phyloP scores from a whole-genome alignment of 2,797 vertebrate species.

The Australoheros facetus region DNA sequence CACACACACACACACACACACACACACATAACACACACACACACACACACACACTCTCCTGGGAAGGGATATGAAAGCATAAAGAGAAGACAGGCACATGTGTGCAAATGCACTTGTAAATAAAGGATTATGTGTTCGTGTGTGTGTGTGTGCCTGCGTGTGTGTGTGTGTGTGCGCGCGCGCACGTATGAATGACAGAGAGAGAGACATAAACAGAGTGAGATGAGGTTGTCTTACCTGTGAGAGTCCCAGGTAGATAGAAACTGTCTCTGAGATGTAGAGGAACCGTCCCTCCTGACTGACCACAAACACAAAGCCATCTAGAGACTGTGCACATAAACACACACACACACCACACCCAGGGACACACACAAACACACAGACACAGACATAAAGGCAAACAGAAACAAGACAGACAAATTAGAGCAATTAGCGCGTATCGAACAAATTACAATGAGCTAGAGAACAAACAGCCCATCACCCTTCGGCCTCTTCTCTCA shows the following conservation, averaged over 20 bases:
- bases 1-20: constrained; percentile 55
- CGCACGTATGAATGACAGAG: neutral
- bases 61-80: constrained; percentile 55
- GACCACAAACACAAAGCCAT: constrained; percentile 92
- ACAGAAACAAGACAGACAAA: constrained; percentile 80
- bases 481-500: constrained; percentile 67
- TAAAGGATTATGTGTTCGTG: constrained; percentile 47
- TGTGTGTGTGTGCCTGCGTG: constrained; percentile 3
- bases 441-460: constrained; percentile 79
- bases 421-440: constrained; percentile 81
- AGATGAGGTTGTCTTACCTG: constrained; percentile 82
- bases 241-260: constrained; percentile 92
- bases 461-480: constrained; percentile 75
- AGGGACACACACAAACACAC: constrained; percentile 24
- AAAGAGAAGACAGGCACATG: constrained; percentile 48
- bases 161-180: neutral
- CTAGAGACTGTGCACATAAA: constrained; percentile 83
- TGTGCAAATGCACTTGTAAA: constrained; percentile 58
- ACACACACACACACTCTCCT: constrained; percentile 37
- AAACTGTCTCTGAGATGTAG: constrained; percentile 94
- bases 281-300: constrained; percentile 92
- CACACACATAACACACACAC: constrained; percentile 27
- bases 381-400: constrained; percentile 58
- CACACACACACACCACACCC: constrained; percentile 24
- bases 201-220: neutral